Base-by-base conservation (phyloP, 2,797 vertebrate genomes). In the Lates japonicus region DNA sequence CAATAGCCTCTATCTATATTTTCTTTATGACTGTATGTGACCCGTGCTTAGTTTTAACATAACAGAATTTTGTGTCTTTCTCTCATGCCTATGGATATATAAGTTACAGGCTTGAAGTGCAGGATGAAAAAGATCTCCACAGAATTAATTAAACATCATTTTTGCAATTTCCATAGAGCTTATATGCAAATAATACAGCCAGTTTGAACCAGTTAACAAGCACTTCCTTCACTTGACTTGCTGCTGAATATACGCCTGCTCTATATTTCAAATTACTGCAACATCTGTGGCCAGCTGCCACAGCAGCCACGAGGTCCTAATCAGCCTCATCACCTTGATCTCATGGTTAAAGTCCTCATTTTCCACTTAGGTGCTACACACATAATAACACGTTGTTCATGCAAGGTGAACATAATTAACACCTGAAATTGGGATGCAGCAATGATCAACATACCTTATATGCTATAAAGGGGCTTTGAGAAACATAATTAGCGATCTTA, bases 161-260 rank as follows among this genome's bases (percentile, higher is more conserved):
- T 29, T 68, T 58, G 59, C 64, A 17, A 49, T 60, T 81, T 72
- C 65, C 46, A 44, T 68, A 74, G 25, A 57, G 33, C 52, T 55
- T 13, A 39, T 55, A 51, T 66, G 74, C 31, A 76, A 81, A 86
- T 57, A 74, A 54, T 44, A 37, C 25, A 72, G 54, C 37, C 48
- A 22, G 61, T 78, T 46, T 63, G 39, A 80, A 71, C 48, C 76
- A 33, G 57, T 70, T 75, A 82, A 86, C 55, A 62, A 82, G 67
- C 67, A 70, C 62, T 75, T 66, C 59, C 29, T 76, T 29, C 54
- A 72, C 71, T 62, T 17, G 59, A 72, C 71, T 59, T 17, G 10
- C 25, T 72, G 64, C 58, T 70, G n/a, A 70, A 76, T 54, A 7
- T 9, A 63, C 57, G 48, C 29, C 44, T 10, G n/a, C 55, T 74